Conservation (phyloP, 2,888 invertebrate genomes). For the Lasioglossum villosulum region DNA sequence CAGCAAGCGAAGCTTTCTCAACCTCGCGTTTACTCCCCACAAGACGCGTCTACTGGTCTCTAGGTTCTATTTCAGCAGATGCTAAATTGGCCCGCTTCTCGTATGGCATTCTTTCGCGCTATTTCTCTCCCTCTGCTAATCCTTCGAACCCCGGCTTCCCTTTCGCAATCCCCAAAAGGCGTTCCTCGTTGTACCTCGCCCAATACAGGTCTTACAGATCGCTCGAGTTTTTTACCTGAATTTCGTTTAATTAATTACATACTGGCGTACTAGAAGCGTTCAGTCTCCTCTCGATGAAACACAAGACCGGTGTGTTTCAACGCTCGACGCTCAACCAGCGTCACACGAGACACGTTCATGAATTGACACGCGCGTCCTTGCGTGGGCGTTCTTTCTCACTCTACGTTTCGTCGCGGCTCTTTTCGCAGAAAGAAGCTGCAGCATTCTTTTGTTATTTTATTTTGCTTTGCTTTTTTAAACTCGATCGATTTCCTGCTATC, state of each 20-base stretch:
- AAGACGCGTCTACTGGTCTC: constrained; percentile 27
- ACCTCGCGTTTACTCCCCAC: constrained; percentile 11
- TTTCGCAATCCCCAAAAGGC: background rate
- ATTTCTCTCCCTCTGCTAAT: background rate
- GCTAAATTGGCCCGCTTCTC: constrained; percentile 71
- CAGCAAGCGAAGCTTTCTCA: constrained; percentile 28
- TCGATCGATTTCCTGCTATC: background rate
- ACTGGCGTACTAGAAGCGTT: constrained; percentile 72
- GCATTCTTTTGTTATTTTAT: background rate
- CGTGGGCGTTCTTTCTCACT: background rate
- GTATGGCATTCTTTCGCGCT: constrained; percentile 37
- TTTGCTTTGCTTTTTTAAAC: background rate
- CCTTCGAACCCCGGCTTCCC: background rate
- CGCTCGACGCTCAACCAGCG: constrained; percentile 20
- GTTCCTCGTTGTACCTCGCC: constrained; percentile 24
- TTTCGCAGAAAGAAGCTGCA: constrained; percentile 40
- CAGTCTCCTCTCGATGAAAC: constrained; percentile 73
- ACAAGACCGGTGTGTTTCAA: constrained; percentile 29
- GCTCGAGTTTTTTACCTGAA: constrained; percentile 35
- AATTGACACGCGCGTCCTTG: constrained; percentile 31
- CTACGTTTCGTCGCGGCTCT: background rate
- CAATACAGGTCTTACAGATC: constrained; percentile 17
- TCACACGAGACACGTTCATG: constrained; percentile 41
- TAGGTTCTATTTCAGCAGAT: constrained; percentile 58
- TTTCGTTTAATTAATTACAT: constrained; percentile 64